phyloP scores from a whole-genome alignment of 2,113 vertebrate genomes.

The Equus przewalskii region DNA sequence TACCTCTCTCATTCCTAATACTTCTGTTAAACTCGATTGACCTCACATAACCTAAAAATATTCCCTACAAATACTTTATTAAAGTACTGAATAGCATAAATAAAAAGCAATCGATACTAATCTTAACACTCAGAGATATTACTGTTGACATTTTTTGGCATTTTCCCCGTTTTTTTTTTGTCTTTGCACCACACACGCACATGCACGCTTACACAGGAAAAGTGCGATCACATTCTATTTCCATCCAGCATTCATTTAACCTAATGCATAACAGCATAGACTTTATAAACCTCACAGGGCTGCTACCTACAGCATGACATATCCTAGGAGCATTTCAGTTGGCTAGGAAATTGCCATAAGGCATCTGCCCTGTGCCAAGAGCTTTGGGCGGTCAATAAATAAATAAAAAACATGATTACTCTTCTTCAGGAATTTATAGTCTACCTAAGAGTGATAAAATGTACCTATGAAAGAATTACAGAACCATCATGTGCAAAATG shows the following conservation, averaged over 20 bases:
- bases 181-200: neutral
- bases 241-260: neutral
- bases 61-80: neutral
- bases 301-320: accelerated
- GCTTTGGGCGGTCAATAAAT: neutral
- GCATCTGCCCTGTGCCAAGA: neutral
- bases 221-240: neutral
- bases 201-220: neutral
- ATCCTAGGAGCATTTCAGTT: neutral
- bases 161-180: neutral
- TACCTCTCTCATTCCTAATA: neutral
- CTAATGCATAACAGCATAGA: neutral
- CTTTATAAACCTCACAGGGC: neutral
- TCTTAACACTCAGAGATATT: neutral
- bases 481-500: neutral
- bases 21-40: neutral
- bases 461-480: neutral
- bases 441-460: neutral
- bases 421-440: neutral
- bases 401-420: neutral
- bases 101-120: neutral
- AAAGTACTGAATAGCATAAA: neutral
- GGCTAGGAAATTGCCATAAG: neutral
- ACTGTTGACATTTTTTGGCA: no score
- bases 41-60: neutral